Percentiles rank a stretch among this genome's conserved stretches.
Evolutionary conservation across 2,888 invertebrate genomes (phyloP).

Genomic region (Leptothorax acervorum): DNA sequence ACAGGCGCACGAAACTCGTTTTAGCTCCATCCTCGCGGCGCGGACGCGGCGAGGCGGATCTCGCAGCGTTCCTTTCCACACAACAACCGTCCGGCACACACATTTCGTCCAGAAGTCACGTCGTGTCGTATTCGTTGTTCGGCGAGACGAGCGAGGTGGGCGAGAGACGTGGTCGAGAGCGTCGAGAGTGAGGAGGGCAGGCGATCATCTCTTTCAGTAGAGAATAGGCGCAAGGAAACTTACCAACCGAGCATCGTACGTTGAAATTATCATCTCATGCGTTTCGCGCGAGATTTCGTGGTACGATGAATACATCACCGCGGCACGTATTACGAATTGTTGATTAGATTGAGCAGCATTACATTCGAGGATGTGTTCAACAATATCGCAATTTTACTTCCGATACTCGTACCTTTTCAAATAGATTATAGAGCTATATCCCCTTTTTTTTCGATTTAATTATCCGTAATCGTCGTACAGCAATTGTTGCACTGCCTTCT

Average conservation of each 20-base stretch:
- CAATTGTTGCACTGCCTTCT: constrained; percentile 38
- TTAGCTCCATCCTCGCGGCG: constrained; percentile 52
- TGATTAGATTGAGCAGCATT: background rate
- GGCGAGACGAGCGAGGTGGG: constrained; percentile 17
- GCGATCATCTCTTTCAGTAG: background rate
- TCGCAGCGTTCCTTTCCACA: constrained; percentile 52
- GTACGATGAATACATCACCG: background rate
- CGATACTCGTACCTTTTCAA: constrained; percentile 32
- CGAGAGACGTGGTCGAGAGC: constrained; percentile 1
- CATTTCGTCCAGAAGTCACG: constrained; percentile 57
- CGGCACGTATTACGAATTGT: constrained; percentile 2
- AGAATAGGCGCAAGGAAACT: constrained; percentile 19
- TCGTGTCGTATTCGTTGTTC: constrained; percentile 53
- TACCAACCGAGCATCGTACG: constrained; percentile 14
- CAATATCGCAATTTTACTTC: constrained; percentile 52
- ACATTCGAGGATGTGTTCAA: background rate
- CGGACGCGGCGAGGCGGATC: constrained; percentile 49
- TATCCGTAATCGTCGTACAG: constrained; percentile 45
- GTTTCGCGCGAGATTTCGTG: background rate
- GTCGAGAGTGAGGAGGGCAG: background rate
- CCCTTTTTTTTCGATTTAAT: background rate
- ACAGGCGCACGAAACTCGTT: constrained; percentile 55
- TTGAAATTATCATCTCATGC: background rate
- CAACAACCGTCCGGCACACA: constrained; percentile 44
- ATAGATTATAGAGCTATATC: constrained; percentile 40